These are phyloP conservation scores for Isurus oxyrinchus DNA, from an alignment of 2,113 vertebrate species.

Conservation along the genomic window DNA sequence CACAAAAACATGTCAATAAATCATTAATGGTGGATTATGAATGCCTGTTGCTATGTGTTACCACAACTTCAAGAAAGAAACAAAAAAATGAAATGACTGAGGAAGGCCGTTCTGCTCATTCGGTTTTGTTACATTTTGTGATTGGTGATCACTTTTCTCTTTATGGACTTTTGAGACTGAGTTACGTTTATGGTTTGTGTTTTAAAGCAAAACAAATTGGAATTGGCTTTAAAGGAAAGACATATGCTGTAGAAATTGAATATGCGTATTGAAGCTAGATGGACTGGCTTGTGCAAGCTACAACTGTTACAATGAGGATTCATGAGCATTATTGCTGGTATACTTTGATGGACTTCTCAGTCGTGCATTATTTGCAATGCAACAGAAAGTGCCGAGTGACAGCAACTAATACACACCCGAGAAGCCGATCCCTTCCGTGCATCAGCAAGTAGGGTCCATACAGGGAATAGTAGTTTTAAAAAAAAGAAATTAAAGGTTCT, in stretches of 20 bases:
- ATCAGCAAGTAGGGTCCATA: background rate
- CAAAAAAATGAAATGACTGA: background rate
- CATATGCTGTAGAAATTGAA: background rate
- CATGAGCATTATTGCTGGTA: background rate
- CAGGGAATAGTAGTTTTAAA: background rate
- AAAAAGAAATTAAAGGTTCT: background rate
- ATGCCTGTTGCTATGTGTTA: background rate
- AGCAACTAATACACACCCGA: background rate
- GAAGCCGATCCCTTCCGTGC: background rate
- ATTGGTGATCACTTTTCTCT: background rate
- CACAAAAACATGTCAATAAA: background rate
- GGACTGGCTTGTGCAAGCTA: background rate
- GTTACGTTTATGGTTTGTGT: background rate
- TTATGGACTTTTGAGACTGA: background rate
- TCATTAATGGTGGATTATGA: background rate
- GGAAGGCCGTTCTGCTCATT: background rate
- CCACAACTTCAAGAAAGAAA: background rate
- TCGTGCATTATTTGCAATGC: background rate
- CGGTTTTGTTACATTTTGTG: background rate
- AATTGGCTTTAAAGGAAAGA: background rate
- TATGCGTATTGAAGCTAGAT: background rate
- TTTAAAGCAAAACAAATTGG: background rate
- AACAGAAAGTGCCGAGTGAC: background rate
- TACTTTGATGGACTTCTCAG: background rate
- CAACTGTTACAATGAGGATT: background rate